Conservation (phyloP, 1,140 invertebrate genomes). For the Kradibia gibbosae region DNA sequence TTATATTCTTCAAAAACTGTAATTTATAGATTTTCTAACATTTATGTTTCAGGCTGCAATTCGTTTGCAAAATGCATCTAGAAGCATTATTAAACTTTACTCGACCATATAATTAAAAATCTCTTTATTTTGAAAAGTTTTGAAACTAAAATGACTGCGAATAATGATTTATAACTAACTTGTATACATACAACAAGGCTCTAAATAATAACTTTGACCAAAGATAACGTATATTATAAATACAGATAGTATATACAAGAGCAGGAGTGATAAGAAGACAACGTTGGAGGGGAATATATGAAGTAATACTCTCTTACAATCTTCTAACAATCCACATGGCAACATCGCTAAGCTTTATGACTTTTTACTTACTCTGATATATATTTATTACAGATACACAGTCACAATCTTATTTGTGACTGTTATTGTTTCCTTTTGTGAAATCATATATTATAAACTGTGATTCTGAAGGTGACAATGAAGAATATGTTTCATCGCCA, state of each 20-base stretch:
- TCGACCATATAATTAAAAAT: too few relatives aligned
- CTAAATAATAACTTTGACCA: neutral
- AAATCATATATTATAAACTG: neutral
- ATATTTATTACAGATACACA: neutral
- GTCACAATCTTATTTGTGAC: neutral
- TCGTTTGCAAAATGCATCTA: too few relatives aligned
- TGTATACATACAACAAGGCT: neutral
- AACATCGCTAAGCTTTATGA: constrained; percentile 13
- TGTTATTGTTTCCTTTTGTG: neutral
- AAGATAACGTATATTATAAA: neutral
- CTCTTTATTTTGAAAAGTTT: too few relatives aligned
- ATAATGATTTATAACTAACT: too few relatives aligned
- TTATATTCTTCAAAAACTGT: too few relatives aligned
- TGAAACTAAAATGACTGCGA: too few relatives aligned
- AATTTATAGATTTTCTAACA: too few relatives aligned
- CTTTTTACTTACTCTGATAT: neutral
- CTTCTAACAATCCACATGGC: constrained; percentile 23
- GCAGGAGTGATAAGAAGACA: neutral
- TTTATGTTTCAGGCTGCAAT: too few relatives aligned
- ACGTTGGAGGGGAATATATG: neutral
- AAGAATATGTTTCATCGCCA: neutral
- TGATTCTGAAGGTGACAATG: neutral
- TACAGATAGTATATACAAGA: constrained; percentile 22
- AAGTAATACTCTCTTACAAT: constrained; percentile 25
- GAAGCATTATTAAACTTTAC: too few relatives aligned